Percentiles rank a stretch among this genome's conserved stretches.
phyloP scores from a whole-genome alignment of 1,140 invertebrate genomes.

The Samia ricini region DNA sequence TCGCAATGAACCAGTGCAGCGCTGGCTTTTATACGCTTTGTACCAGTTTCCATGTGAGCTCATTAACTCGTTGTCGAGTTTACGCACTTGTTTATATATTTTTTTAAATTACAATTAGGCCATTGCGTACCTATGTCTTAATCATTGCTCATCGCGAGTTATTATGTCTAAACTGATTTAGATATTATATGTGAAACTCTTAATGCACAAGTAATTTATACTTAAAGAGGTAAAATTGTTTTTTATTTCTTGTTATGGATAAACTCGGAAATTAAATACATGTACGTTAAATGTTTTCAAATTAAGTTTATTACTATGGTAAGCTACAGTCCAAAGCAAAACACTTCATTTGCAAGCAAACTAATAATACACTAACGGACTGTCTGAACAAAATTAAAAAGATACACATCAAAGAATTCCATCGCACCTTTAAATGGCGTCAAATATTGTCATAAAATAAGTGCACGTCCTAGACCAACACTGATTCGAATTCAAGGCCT shows the following conservation, averaged over 20 bases:
- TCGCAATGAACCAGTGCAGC: conserved; percentile 36
- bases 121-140: not conserved
- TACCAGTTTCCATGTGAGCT: conserved; percentile 18
- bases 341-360: not conserved
- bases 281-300: too few relatives aligned
- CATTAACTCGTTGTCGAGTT: conserved; percentile 13
- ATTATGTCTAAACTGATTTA: too few relatives aligned
- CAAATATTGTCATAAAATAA: conserved; percentile 16
- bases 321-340: too few relatives aligned
- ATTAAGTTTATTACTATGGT: too few relatives aligned
- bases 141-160: not conserved
- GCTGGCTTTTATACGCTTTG: conserved; percentile 16
- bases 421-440: not conserved
- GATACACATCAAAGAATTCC: not conserved
- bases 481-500: conserved; percentile 28
- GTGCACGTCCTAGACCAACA: conserved; percentile 23
- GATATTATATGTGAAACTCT: too few relatives aligned
- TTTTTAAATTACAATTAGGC: not conserved
- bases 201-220: too few relatives aligned
- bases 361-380: not conserved
- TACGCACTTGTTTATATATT: conserved; percentile 12
- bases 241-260: too few relatives aligned
- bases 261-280: too few relatives aligned
- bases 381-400: not conserved
- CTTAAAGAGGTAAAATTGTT: too few relatives aligned